Evolutionary conservation across 2,888 invertebrate species (phyloP).

Genomic region (Steinernema hermaphroditum): DNA sequence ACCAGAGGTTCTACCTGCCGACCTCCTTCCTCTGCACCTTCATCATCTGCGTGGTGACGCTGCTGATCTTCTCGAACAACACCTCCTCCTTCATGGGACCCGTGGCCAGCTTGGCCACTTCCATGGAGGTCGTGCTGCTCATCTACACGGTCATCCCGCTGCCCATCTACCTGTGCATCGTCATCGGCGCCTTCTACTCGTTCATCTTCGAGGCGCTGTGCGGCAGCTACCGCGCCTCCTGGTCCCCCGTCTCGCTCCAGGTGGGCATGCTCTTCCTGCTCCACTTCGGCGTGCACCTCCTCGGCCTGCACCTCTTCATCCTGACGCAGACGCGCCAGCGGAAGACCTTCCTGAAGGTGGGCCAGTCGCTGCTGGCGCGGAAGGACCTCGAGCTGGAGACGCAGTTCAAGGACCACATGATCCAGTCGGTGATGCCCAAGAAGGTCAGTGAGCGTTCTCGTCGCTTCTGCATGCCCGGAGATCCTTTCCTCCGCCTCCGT

Average conservation of each 20-base stretch:
- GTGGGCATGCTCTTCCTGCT: conserved; percentile 75
- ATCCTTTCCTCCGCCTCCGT: neutral
- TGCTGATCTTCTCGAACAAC: conserved; percentile 60
- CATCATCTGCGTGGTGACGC: conserved; percentile 66
- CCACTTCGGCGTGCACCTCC: conserved; percentile 85
- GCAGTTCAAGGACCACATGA: conserved; percentile 93
- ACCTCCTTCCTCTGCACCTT: conserved; percentile 74
- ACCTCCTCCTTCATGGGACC: conserved; percentile 66
- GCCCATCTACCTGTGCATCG: conserved; percentile 82
- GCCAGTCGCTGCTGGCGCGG: conserved; percentile 85
- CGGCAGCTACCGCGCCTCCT: neutral
- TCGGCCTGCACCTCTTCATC: conserved; percentile 87
- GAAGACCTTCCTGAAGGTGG: conserved; percentile 92
- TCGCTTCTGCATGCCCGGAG: conserved; percentile 1
- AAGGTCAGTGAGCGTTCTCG: conserved; percentile 47
- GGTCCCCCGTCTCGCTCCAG: neutral
- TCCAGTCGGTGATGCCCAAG: conserved; percentile 94
- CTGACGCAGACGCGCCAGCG: conserved; percentile 85
- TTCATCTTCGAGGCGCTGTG: conserved; percentile 78
- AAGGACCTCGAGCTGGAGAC: conserved; percentile 89
- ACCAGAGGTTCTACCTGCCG: conserved; percentile 69
- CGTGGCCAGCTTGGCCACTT: conserved; percentile 64
- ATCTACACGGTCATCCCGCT: conserved; percentile 91
- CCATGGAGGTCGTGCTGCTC: conserved; percentile 76
- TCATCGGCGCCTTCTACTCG: conserved; percentile 82